phyloP scores from a whole-genome alignment of 1,140 invertebrate genomes.

The Chionoecetes opilio region DNA sequence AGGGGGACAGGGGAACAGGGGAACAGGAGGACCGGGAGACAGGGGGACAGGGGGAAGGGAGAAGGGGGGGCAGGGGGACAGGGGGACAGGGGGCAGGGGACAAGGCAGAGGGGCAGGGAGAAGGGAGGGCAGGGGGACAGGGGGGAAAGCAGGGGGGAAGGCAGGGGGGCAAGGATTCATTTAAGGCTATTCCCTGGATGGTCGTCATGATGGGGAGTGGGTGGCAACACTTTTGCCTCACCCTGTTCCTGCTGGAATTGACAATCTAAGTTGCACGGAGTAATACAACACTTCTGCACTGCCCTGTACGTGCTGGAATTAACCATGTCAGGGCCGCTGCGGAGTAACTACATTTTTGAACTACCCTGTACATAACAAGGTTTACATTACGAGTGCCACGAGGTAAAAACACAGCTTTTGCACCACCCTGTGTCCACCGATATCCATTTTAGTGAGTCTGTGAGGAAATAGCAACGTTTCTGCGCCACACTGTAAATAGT shows the following conservation, averaged over 20 bases:
- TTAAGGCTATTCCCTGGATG: not conserved
- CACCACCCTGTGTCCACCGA: not conserved
- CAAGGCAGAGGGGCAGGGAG: no score
- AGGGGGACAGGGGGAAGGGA: no score
- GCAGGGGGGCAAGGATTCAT: not conserved
- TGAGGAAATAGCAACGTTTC: not conserved
- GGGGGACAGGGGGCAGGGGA: no score
- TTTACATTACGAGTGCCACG: not conserved
- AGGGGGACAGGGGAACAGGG: no score
- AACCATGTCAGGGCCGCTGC: no score
- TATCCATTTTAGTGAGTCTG: not conserved
- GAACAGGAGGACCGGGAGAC: no score
- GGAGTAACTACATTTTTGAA: not conserved
- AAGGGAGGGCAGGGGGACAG: no score
- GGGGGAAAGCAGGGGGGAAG: not conserved
- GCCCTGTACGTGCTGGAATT: not conserved
- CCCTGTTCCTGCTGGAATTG: not conserved
- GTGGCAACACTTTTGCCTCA: constrained; percentile 13
- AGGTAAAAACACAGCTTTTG: not conserved
- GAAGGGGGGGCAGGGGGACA: no score
- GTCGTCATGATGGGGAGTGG: not conserved
- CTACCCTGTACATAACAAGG: not conserved
- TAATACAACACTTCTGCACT: not conserved
- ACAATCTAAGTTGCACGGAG: not conserved
- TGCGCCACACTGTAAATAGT: not conserved